These are phyloP conservation scores for Astyanax mexicanus DNA, from an alignment of 2,797 vertebrate species.

Conservation along the genomic window DNA sequence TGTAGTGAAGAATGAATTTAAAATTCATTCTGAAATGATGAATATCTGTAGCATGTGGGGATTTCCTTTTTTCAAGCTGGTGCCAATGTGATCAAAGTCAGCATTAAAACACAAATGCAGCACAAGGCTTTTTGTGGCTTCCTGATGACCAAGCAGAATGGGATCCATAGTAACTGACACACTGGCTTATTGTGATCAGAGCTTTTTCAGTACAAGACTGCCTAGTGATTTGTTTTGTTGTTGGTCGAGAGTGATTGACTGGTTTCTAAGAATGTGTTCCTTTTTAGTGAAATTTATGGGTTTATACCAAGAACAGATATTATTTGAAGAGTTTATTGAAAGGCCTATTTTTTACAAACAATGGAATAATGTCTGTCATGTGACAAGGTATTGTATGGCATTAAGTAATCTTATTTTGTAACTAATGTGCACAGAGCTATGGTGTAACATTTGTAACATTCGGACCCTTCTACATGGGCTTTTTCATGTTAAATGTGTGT, in stretches of 20 bases:
- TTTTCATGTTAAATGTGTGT: not conserved
- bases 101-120: constrained; percentile 7
- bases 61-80: not conserved
- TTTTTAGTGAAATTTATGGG: constrained; percentile 3
- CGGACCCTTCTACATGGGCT: not conserved
- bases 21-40: not conserved
- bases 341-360: not conserved
- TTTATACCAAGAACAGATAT: not conserved
- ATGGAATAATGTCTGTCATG: not conserved
- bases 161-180: constrained; percentile 17
- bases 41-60: constrained; percentile 29
- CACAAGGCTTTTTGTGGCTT: constrained; percentile 11
- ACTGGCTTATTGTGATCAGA: not conserved
- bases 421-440: not conserved
- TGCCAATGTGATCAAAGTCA: constrained; percentile 48
- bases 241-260: not conserved
- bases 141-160: constrained; percentile 25
- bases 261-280: constrained; percentile 10
- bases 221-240: constrained; percentile 6
- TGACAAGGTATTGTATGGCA: not conserved
- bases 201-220: not conserved
- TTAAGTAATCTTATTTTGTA: not conserved
- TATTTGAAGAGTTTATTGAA: constrained; percentile 25
- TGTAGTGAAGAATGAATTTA: not conserved
- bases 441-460: not conserved